Evolutionary conservation across 2,113 vertebrate species (phyloP), one percentile per base, ranked within the genome.

Genomic region (Istiophorus platypterus): DNA sequence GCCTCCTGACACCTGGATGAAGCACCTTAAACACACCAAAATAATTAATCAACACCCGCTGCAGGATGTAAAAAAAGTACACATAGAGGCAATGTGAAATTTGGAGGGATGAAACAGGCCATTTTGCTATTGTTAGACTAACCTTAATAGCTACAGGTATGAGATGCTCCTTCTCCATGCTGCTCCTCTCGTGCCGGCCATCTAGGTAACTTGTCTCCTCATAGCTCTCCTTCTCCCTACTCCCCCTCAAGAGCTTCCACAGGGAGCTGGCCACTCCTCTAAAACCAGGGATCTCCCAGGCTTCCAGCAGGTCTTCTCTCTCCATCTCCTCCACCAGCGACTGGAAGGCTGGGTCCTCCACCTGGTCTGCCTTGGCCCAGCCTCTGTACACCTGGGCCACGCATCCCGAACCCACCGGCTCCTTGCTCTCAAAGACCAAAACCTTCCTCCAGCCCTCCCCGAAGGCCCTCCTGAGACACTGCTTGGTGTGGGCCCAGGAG

Each of bases 301-400:
- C 95, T 85, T 96, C 95, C 1, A 94, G 90, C 34, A 95, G 84
- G 0, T 95, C 91, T n/a, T 89, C 77, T 27, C 85, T 89, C 51
- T 90, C 90, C 13, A 93, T 80, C 64, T 47, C 76, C 6, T 62
- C 89, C 0, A 88, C 81, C 17, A 94, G 85, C 17, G 85, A 85
- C 80, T 85, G 74, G 66, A 94, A 93, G 2, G 85, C 91, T 8
- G 86, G 81, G 5, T 95, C 93, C 0, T 94, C 80, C 11, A 98
- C 76, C 3, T 89, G 88, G 0, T 92, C 82, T 1, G 95, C 92
- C 67, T 94, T 95, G 0, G 95, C 96, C 26, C 95, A 95, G 7
- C 97, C 98, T 75, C 95, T 96, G 76, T 99, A 99, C 45, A 99
- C 98, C 86, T 99, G 98, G 0, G 98, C 97, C 1, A 99, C 95